Base-by-base conservation (phyloP, 2,113 vertebrate species). In the Poeciliopsis prolifica region DNA sequence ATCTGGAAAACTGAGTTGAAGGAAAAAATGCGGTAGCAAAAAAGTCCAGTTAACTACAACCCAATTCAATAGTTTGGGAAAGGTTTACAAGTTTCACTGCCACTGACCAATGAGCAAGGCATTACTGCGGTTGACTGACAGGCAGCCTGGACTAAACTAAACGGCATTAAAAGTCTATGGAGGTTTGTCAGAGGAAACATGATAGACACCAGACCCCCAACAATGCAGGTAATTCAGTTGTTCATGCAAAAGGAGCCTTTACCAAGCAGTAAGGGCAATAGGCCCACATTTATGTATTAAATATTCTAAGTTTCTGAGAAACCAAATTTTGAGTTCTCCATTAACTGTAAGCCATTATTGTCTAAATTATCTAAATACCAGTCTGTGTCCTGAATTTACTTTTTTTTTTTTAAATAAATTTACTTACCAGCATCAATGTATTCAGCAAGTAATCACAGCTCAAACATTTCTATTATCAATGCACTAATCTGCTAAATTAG, bases 371-470 rank as follows among this genome's bases (percentile, higher is more conserved):
- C 17, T 17, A 51, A 51, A 51, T 35, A 35, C 8, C 33, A 35
- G 33, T 35, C 33, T 35, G 33, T 35, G 33, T 10, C 33, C 33
- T 35, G 33, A 35, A 35, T 37, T 37, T 37, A 37, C 35, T 37
- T 37, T 11, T 37, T 37, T 37, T 10, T 0, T n/a, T n/a, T n/a
- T n/a, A n/a, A n/a, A 29, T 29, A 2, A 11, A 37, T 37, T 37
- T 37, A 37, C 35, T 37, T 37, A 37, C 35, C 1, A 37, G 10
- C 35, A 37, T 37, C 11, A 37, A 37, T 37, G 35, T 69, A 22
- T 42, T 15, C 31, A 40, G 44, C 22, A 42, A 63, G 37, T 70
- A 19, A 81, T 70, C 64, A 48, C 68, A 68, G 11, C 29, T 73
- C 6, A 40, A 29, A 40, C 22, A 28, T 37, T 40, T 40, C n/a